Evolutionary conservation across 2,113 vertebrate species (phyloP), one percentile per base, ranked within the genome.

Genomic region (Aspiorhynchus laticeps): DNA sequence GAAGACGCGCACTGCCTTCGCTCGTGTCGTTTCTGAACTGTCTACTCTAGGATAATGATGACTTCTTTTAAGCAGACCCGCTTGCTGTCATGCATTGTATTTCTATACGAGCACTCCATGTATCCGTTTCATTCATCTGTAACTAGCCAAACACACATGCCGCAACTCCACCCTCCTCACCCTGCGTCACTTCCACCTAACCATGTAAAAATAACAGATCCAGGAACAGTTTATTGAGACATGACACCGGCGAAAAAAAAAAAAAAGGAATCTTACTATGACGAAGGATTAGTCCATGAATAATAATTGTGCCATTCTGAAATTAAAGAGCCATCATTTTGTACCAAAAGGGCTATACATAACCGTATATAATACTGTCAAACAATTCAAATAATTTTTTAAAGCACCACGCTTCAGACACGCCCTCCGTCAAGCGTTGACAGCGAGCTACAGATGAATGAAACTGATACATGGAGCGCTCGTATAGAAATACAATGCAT

Each of bases 181-280:
- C 4, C 19, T 48, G 63, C 83, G 83, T 84, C 83, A 84, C 33
- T 84, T 74, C 82, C 82, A 17, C 65, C 19, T 51, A 43, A 71
- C 38, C 4, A 31, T 17, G 5, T 8, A 53, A 38, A 36, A 61
- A 63, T 26, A 67, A 67, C 28, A 69, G 26, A n/a, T 73, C 81
- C 81, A 71, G 46, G 81, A 82, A 53, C 63, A 53, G 81, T 24
- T 12, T 48, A 31, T 17, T 31, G 56, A 46, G n/a, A 82, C 1
- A 10, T 19, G 59, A 11, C 17, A 36, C 31, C 31, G 28, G 36
- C 24, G 38, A 15, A 3, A 15, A 31, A 11, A 15, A 3, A 15
- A 31, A 11, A 67, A 12, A 31, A 26, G 6, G 12, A 31, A 41
- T 43, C 11, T 2, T 79, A 59, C 77, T 79, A 79, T 36, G 77